Conservation (phyloP, 2,113 vertebrate species). For the Anas platyrhynchos region DNA sequence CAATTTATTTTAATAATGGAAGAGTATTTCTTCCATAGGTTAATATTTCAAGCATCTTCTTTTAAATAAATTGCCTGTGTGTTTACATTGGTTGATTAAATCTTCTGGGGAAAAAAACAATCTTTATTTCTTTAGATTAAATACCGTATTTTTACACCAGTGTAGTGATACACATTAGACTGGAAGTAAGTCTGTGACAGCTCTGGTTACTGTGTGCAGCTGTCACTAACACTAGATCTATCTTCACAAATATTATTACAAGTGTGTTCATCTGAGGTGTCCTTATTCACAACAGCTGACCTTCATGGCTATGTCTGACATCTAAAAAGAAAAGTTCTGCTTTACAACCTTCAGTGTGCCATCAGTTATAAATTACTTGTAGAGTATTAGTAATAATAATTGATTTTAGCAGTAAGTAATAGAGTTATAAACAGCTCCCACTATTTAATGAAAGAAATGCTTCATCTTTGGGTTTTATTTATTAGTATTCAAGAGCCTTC, state of each 20-base stretch:
- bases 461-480: slow-evolving; percentile 74
- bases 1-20: not conserved
- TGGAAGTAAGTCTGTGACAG: not conserved
- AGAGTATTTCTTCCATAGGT: not conserved
- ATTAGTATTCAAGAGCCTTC: slow-evolving; percentile 72
- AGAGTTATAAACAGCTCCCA: slow-evolving; percentile 78
- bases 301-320: slow-evolving; percentile 61
- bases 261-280: slow-evolving; percentile 53
- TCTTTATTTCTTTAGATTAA: not conserved
- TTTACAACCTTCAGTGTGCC: slow-evolving; percentile 63
- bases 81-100: not conserved
- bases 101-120: not conserved
- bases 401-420: slow-evolving; percentile 80
- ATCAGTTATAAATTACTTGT: slow-evolving; percentile 74
- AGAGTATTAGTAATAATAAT: slow-evolving; percentile 78
- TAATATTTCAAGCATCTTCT: not conserved
- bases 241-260: slow-evolving; percentile 71
- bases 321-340: slow-evolving; percentile 72
- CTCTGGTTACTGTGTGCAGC: slow-evolving; percentile 35
- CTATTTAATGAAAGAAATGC: slow-evolving; percentile 77
- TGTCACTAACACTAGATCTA: slow-evolving; percentile 57
- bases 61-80: not conserved
- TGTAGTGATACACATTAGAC: not conserved
- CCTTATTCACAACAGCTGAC: slow-evolving; percentile 62
- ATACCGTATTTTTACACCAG: not conserved